Percentiles rank a stretch among this genome's conserved stretches.
Conservation (phyloP, 1,140 invertebrate genomes). For the Drusus annulatus region DNA sequence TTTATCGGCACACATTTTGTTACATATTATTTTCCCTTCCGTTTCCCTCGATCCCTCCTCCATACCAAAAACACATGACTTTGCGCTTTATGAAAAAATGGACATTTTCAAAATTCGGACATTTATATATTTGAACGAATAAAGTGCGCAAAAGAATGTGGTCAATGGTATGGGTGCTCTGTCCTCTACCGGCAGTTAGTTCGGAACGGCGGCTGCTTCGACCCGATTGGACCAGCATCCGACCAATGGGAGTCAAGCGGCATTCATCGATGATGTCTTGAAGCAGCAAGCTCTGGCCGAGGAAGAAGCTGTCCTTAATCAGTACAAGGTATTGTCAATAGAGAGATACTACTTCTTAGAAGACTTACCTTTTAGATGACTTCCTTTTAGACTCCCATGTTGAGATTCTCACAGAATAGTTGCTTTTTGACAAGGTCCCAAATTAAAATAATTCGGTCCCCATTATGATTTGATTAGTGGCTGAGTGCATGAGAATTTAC, state of each 20-base stretch:
- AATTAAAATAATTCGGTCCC: too few species aligned
- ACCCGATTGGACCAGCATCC: slow-evolving; percentile 78
- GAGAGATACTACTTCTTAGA: neutral
- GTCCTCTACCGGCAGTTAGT: slow-evolving; percentile 89
- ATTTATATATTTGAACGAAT: slow-evolving; percentile 49
- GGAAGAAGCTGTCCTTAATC: slow-evolving; percentile 95
- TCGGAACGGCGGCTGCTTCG: slow-evolving; percentile 85
- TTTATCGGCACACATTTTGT: slow-evolving; percentile 51
- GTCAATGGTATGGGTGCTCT: slow-evolving; percentile 92
- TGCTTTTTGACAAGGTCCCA: too few species aligned
- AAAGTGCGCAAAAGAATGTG: slow-evolving; percentile 88
- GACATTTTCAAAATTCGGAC: slow-evolving; percentile 1
- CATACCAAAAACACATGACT: slow-evolving; percentile 26
- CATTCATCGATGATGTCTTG: slow-evolving; percentile 86
- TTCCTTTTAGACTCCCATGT: too few species aligned
- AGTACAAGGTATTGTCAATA: slow-evolving; percentile 85
- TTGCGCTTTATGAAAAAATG: slow-evolving; percentile 26
- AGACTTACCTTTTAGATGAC: too few species aligned
- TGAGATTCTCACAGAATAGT: too few species aligned
- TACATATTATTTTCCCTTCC: slow-evolving; percentile 31
- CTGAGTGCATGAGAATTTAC: too few species aligned
- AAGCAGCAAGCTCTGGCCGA: slow-evolving; percentile 92
- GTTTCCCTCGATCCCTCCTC: neutral
- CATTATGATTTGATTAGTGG: too few species aligned
- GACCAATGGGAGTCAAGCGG: slow-evolving; percentile 73